These are phyloP conservation scores for Collichthys lucidus DNA, from an alignment of 2,113 vertebrate species.

Conservation along the genomic window DNA sequence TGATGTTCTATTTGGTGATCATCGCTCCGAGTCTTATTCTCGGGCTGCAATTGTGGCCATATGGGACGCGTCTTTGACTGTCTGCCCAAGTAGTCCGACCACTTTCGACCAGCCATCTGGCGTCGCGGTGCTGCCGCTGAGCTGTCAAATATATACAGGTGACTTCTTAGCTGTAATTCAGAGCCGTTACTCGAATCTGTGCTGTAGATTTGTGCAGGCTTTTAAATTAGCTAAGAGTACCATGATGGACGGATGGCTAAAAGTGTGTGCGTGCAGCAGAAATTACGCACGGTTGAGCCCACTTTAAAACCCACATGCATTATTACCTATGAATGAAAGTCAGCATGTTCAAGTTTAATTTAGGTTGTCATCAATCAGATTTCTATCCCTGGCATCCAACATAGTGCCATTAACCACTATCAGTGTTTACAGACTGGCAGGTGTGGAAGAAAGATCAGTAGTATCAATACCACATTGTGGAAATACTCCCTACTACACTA, in stretches of 20 bases:
- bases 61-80: constrained; percentile 39
- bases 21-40: not conserved
- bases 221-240: constrained; percentile 13
- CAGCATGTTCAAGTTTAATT: not conserved
- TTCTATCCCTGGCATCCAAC: not conserved
- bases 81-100: not conserved
- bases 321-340: not conserved
- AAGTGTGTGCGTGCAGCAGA: not conserved
- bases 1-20: not conserved
- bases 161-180: constrained; percentile 40
- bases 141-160: constrained; percentile 35
- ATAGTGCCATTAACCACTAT: not conserved
- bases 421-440: not conserved
- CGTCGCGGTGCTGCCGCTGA: too few species aligned
- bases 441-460: not conserved
- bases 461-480: not conserved
- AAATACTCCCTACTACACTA: not conserved
- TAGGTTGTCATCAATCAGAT: not conserved
- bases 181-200: constrained; percentile 5
- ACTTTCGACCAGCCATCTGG: constrained; percentile 50
- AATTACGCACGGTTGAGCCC: not conserved
- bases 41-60: constrained; percentile 27
- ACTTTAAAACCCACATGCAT: not conserved
- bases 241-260: not conserved
- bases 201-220: not conserved